Conservation (phyloP, 2,797 vertebrate species). For the Monodelphis domestica region DNA sequence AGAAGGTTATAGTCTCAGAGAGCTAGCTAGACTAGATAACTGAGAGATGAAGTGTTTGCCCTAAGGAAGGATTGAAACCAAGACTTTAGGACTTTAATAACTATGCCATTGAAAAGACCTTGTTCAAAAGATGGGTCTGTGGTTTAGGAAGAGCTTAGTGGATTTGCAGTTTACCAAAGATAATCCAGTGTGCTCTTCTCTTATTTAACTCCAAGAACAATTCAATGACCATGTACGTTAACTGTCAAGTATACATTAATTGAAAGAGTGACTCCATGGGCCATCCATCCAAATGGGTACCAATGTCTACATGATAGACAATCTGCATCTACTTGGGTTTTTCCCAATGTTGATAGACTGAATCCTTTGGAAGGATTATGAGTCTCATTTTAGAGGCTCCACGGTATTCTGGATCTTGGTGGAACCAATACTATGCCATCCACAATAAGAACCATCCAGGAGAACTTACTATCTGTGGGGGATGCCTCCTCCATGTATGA, state of each 20-base stretch:
- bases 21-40: not conserved
- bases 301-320: not conserved
- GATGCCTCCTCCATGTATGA: not conserved
- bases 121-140: not conserved
- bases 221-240: not conserved
- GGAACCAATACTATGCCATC: not conserved
- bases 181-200: not conserved
- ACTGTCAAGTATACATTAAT: not conserved
- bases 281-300: not conserved
- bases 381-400: not conserved
- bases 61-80: not conserved
- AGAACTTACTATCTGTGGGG: not conserved
- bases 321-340: not conserved
- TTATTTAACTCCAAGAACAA: not conserved
- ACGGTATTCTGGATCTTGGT: not conserved
- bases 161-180: not conserved
- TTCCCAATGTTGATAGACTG: not conserved
- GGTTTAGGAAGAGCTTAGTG: not conserved
- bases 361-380: not conserved
- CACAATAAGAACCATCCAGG: not conserved
- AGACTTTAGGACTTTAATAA: not conserved
- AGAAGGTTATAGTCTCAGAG: not conserved
- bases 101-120: not conserved
- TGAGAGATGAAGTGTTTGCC: not conserved
- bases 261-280: not conserved